Evolutionary conservation across 2,113 vertebrate genomes (phyloP), one percentile per base, ranked within the genome.

Genomic region (Dendropsophus ebraccatus): DNA sequence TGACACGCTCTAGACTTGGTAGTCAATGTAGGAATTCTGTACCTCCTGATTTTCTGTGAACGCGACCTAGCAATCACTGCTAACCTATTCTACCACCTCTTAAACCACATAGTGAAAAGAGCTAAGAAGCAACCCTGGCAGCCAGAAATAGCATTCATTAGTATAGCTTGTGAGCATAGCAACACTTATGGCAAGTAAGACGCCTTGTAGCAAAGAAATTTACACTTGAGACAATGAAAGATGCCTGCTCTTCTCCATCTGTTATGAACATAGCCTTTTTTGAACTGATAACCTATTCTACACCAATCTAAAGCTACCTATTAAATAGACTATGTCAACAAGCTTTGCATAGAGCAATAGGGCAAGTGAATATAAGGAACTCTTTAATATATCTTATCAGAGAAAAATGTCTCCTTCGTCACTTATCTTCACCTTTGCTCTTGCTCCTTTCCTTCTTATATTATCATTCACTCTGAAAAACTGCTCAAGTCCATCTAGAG

Each of bases 131-230:
- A 19, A 21, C 23, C n/a, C 28, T 45, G 37, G 35, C 37, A 45
- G 35, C 37, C 70, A 45, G 70, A 73, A 73, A 73, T 73, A 73
- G 14, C 11, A 13, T 19, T 73, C 65, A 69, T 69, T 37, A 69
- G 65, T 32, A 69, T 35, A 21, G 30, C 65, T 30, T 52, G 74
- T 52, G 52, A 52, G 35, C 17, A 52, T 76, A 52, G 13, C 28
- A 52, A 76, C 45, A 30, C 45, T 47, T 69, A 8, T 35, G 65
- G 16, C 7, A 35, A 69, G 16, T 5, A 35, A 35, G 9, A 35
- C 32, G 37, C 65, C 28, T 32, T 35, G 30, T 35, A 69, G 65
- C 30, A 69, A 21, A 2, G 5, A 35, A 69, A 19, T 21, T 69
- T 0, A 19, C n/a, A n/a, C n/a, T n/a, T n/a, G n/a, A n/a, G n/a